Conservation (phyloP, 1,140 invertebrate species). For the Calycopis cecrops region DNA sequence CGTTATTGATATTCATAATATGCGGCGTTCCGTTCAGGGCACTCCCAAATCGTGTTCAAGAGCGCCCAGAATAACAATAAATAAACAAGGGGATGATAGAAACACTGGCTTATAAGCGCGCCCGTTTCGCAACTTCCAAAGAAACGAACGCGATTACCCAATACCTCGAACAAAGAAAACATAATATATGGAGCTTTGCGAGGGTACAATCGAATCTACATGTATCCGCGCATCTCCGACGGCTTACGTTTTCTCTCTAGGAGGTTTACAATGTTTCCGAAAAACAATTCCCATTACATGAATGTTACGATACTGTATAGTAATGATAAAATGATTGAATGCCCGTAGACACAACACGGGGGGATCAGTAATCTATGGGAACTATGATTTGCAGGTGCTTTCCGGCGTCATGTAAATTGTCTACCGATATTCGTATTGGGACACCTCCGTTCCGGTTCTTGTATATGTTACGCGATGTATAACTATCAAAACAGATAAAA, state of each 20-base stretch:
- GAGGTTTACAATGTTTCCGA: constrained; percentile 54
- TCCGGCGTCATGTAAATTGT: neutral
- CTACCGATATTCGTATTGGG: neutral
- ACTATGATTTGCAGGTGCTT: neutral
- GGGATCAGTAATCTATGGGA: neutral
- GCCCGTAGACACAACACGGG: constrained; percentile 3
- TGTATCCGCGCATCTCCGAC: constrained; percentile 58
- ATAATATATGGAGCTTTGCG: constrained; percentile 43
- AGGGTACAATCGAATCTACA: constrained; percentile 50
- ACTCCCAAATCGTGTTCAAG: constrained; percentile 10
- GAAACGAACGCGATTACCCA: constrained; percentile 49
- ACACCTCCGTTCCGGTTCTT: neutral
- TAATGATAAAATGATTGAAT: constrained; percentile 13
- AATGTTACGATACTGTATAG: constrained; percentile 11
- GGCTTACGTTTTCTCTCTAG: constrained; percentile 53
- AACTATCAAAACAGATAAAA: constrained; percentile 11
- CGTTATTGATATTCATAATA: constrained; percentile 20
- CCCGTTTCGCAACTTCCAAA: constrained; percentile 68
- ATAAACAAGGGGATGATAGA: constrained; percentile 40
- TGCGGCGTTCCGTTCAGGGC: constrained; percentile 10
- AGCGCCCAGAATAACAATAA: constrained; percentile 50
- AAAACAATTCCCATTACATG: constrained; percentile 16
- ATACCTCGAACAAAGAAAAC: constrained; percentile 58
- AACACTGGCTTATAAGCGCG: constrained; percentile 54
- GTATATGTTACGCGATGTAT: constrained; percentile 9